Evolutionary conservation across 2,888 invertebrate species (phyloP), one percentile per base, ranked within the genome.

Genomic region (Bedellia somnulentella): DNA sequence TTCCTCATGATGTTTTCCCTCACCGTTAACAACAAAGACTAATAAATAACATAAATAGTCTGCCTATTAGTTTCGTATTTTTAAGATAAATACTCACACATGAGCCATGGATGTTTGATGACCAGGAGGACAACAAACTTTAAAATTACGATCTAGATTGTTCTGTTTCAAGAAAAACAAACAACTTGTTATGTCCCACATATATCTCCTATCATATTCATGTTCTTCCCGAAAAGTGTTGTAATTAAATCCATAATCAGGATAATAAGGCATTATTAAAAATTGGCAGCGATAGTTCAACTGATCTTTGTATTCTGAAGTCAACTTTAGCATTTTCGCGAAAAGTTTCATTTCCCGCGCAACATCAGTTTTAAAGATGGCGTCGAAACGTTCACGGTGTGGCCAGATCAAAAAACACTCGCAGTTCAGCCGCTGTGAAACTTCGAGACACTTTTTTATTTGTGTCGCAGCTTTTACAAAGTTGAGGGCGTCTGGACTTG

Each of bases 401-500:
- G 82, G 81, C 78, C 80, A 81, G 38, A 83, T 66, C n/a, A 80
- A 57, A 45, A 80, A 83, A 42, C 80, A 80, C 47, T 82, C 81
- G 0, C 82, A 80, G 40, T 71, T 80, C 6, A 85, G 48, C 33
- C 78, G 77, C 35, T 81, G 79, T 2, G 82, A 80, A 10, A 80
- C 53, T 46, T 85, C 84, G 29, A 85, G 49, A 22, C 81, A 80
- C 46, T 79, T 77, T 51, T 83, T 84, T 13, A 82, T 75, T 46
- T 81, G 80, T 13, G 80, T 67, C 1, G 79, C 83, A 2, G 83
- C 83, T 43, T 71, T 79, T 1, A 79, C 71, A 43, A 80, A 75
- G 0, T 80, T 77, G 13, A 73, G 58, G 0, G 80, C 79, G 40
- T 84, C 82, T 32, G 77, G 73, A 47, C 77, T 83, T 15, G 83